Base-by-base conservation (phyloP, 2,888 invertebrate genomes). In the Chloromyia formosa region DNA sequence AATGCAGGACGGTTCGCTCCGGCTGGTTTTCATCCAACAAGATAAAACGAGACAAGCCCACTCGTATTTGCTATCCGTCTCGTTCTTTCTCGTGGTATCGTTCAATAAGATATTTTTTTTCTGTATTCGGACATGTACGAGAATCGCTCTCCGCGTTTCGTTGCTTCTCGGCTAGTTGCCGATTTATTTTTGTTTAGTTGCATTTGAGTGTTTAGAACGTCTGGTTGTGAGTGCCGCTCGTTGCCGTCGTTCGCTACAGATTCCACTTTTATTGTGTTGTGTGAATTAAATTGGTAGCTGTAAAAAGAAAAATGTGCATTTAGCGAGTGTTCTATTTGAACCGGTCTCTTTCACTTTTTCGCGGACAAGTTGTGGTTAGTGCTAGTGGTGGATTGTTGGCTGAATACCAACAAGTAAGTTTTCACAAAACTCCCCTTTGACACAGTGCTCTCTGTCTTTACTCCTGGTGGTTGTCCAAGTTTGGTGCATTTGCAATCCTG, bases 141-240 rank as follows among this genome's bases (percentile, higher is more conserved):
- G 69, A 69, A 69, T 69, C 69, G 54, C n/a, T 7, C 54, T 27
- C 56, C 71, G 18, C 45, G 66, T 66, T 66, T 66, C 66, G 66
- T 49, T 7, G 42, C 12, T 54, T 10, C 7, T 56, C 56, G 56
- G 18, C 12, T 1, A 23, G 23, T 69, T 69, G 12, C 27, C 27
- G 35, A 54, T n/a, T 14, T 27, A 69, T 54, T 69, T 71, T 71
- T 56, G 71, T 71, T 71, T 71, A 71, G 71, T 71, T 71, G 71
- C 71, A 71, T 56, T 71, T 56, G 56, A 71, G 71, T 56, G 16
- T 71, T 58, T 40, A 40, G 42, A 53, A 22, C 40, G 71, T 9
- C 20, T 58, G 58, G 71, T 56, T 56, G 71, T 58, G 58, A 7
- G 9, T 20, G 20, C 18, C 16, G 35, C 42, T 45, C n/a, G 35